phyloP scores from a whole-genome alignment of 2,888 invertebrate species.

The Epinotia ramella region DNA sequence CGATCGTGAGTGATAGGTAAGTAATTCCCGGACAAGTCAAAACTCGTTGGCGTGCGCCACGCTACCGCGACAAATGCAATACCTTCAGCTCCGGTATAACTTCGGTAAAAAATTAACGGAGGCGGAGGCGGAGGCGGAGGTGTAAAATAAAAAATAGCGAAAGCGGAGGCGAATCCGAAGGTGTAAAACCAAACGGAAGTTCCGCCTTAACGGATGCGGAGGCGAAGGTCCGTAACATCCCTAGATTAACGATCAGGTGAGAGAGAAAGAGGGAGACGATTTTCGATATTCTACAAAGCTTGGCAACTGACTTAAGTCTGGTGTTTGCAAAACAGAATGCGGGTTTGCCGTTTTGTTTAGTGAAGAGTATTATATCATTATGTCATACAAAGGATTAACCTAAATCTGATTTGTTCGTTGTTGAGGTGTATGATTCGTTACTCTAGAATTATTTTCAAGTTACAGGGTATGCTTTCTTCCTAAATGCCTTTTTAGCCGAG shows the following conservation, averaged over 20 bases:
- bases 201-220: too few relatives aligned
- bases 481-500: slow-evolving; percentile 50
- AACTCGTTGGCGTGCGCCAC: too few relatives aligned
- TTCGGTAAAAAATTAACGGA: too few relatives aligned
- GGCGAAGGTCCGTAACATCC: too few relatives aligned
- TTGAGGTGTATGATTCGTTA: neutral
- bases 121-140: too few relatives aligned
- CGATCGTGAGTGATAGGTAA: too few relatives aligned
- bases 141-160: too few relatives aligned
- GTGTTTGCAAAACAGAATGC: neutral
- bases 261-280: neutral
- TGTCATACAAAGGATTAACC: neutral
- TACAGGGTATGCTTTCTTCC: slow-evolving; percentile 48
- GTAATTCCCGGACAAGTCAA: too few relatives aligned
- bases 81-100: too few relatives aligned
- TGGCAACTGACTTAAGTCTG: neutral
- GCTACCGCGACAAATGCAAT: too few relatives aligned
- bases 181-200: too few relatives aligned
- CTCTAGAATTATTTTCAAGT: neutral
- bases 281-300: neutral
- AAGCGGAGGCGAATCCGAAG: too few relatives aligned
- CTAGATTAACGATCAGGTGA: neutral
- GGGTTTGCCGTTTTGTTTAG: neutral
- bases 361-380: neutral
- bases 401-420: neutral